phyloP scores from a whole-genome alignment of 2,888 invertebrate genomes.

The Tenthredo mesomela region DNA sequence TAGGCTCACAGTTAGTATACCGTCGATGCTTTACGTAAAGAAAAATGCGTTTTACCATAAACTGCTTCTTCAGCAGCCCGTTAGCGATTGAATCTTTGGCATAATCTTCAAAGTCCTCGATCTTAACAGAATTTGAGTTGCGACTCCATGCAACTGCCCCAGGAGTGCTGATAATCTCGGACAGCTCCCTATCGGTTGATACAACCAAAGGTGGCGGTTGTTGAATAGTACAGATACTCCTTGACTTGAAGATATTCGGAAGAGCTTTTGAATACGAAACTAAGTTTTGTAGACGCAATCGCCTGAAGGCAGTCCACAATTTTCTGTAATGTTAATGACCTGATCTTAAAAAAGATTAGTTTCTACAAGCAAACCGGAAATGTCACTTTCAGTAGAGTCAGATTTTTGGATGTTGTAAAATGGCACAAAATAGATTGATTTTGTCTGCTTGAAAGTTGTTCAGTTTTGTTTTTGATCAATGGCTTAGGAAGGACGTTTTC shows the following conservation, averaged over 20 bases:
- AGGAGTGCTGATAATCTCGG: neutral
- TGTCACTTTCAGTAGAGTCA: neutral
- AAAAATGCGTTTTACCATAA: conserved; percentile 64
- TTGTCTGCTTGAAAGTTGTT: neutral
- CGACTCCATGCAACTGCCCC: neutral
- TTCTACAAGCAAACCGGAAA: neutral
- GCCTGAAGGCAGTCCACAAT: neutral
- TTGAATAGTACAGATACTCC: neutral
- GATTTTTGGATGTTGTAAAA: neutral
- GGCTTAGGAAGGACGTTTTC: neutral
- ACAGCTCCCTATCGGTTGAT: neutral
- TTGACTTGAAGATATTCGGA: neutral
- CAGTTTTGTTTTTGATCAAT: neutral
- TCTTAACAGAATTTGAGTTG: neutral
- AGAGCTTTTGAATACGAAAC: neutral
- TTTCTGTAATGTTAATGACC: neutral
- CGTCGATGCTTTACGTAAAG: neutral
- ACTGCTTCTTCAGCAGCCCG: conserved; percentile 72
- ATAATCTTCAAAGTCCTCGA: conserved; percentile 75
- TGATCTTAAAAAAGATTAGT: neutral
- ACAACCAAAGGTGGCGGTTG: no score
- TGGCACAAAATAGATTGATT: neutral
- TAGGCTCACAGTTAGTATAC: neutral
- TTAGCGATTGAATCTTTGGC: conserved; percentile 72
- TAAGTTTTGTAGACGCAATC: neutral